Evolutionary conservation across 2,797 vertebrate genomes (phyloP), one percentile per base, ranked within the genome.

Genomic region (Psittacula derbiana): DNA sequence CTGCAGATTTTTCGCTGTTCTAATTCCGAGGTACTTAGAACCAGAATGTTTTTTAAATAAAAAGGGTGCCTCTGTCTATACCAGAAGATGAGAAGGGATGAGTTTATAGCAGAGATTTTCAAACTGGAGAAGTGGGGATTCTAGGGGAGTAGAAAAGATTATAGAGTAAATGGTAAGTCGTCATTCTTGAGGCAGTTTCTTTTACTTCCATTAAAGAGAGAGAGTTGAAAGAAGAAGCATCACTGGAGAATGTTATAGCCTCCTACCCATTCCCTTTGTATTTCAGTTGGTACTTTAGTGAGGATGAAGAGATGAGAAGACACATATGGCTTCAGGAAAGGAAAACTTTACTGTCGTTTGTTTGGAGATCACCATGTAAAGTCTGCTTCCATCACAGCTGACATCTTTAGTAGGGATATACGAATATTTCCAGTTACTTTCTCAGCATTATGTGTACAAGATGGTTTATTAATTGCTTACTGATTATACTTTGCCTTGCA

Each of bases 401-500:
- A 31, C 44, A 47, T 78, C n/a, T n/a, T 85, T 61, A 49, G 24
- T 30, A 73, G 61, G 31, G 28, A 85, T 60, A 67, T 52, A n/a
- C 33, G 90, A 79, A 31, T 71, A 90, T 30, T 91, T 82, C 38
- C 25, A 17, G 6, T 55, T 12, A 49, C 52, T 93, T 92, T 70
- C 49, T 91, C 38, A 57, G 47, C 12, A 50, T 65, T 80, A 8
- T 41, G 11, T 47, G 16, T 70, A 55, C 20, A 30, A 10, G 57
- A 15, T 31, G 10, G 7, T 65, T 86, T 52, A 62, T 86, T 78
- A 41, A 60, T 86, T 70, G 36, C 36, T 75, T 86, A 75, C 66
- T 95, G 86, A 96, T 73, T 84, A 12, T 16, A 23, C 8, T 80
- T 90, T 91, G 83, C 28, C 46, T 89, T 96, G 70, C 92, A 23